Evolutionary conservation across 2,888 invertebrate genomes (phyloP).

Genomic region (Amphimallon solstitiale): DNA sequence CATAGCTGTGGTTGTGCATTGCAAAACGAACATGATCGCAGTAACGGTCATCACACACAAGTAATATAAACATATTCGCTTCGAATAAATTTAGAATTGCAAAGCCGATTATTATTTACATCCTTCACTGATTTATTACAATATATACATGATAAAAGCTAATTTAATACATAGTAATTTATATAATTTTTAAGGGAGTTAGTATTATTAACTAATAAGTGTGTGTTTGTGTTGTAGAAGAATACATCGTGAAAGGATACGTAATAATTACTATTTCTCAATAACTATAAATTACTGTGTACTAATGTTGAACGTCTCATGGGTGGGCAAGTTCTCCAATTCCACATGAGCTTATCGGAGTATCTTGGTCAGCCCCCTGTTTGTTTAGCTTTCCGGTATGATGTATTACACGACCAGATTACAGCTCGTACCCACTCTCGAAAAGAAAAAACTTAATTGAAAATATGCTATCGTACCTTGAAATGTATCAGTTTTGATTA

Average conservation of each 20-base stretch:
- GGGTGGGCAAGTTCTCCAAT: constrained; percentile 61
- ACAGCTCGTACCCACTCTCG: constrained; percentile 18
- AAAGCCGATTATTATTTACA: constrained; percentile 5
- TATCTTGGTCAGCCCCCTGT: constrained; percentile 58
- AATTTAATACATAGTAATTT: constrained; percentile 40
- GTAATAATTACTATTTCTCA: constrained; percentile 59
- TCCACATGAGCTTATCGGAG: constrained; percentile 55
- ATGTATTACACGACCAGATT: constrained; percentile 52
- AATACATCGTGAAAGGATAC: constrained; percentile 51
- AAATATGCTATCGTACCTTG: constrained; percentile 37
- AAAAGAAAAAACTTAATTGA: constrained; percentile 37
- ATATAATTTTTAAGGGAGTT: constrained; percentile 30
- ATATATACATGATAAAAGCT: constrained; percentile 35
- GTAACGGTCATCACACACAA: too few species aligned
- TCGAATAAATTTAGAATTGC: background rate
- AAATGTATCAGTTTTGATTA: constrained; percentile 32
- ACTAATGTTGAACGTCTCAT: constrained; percentile 58
- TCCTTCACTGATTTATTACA: constrained; percentile 16
- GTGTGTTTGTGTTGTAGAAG: constrained; percentile 31
- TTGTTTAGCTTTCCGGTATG: constrained; percentile 56
- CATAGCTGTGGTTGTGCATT: too few species aligned
- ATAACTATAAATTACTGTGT: constrained; percentile 58
- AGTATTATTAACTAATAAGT: constrained; percentile 40
- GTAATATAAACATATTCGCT: too few species aligned
- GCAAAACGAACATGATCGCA: too few species aligned